Evolutionary conservation across 2,888 invertebrate species (phyloP).

Genomic region (Catocala sponsa): DNA sequence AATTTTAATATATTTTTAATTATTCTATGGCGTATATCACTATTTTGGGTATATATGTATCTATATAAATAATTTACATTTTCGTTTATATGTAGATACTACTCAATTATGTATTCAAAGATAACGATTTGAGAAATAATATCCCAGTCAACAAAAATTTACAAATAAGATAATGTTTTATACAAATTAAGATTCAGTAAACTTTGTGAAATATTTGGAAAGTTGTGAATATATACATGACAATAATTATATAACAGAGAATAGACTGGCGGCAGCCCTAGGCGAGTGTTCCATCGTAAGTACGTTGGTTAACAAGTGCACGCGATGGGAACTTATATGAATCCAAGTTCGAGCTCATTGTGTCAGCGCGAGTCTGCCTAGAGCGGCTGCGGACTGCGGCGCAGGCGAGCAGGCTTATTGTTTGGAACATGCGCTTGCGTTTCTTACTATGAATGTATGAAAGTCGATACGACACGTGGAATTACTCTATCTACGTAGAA

Average conservation of each 20-base stretch:
- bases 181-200: too few species aligned
- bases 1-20: too few species aligned
- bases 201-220: neutral
- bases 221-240: neutral
- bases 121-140: neutral
- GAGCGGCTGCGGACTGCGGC: too few species aligned
- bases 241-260: neutral
- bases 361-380: slow-evolving; percentile 47
- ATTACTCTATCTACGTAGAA: slow-evolving; percentile 41
- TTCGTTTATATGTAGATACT: neutral
- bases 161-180: too few species aligned
- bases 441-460: slow-evolving; percentile 39
- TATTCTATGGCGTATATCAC: too few species aligned
- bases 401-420: too few species aligned
- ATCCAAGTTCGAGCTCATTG: slow-evolving; percentile 52
- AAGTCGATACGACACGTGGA: slow-evolving; percentile 40
- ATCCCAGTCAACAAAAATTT: too few species aligned
- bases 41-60: too few species aligned
- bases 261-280: slow-evolving; percentile 35
- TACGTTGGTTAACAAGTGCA: slow-evolving; percentile 50
- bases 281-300: slow-evolving; percentile 24
- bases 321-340: slow-evolving; percentile 52
- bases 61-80: too few species aligned
- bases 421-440: slow-evolving; percentile 39
- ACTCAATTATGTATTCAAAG: neutral